Evolutionary conservation across 2,113 vertebrate genomes (phyloP), one percentile per base, ranked within the genome.

Genomic region (Cebidichthys violaceus): DNA sequence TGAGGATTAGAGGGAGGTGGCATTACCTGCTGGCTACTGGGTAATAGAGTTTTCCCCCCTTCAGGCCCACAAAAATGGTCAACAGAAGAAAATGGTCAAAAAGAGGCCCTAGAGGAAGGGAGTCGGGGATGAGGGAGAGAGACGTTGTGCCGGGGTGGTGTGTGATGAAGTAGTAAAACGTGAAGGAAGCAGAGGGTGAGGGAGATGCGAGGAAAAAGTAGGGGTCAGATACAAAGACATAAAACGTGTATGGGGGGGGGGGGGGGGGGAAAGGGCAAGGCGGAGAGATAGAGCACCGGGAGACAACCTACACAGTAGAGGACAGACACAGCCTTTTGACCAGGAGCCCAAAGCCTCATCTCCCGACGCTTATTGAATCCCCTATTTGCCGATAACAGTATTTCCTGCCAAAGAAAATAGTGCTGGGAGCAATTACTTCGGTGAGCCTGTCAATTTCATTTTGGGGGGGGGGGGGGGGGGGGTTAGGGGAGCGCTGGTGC

Each of bases 401-500:
- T 94, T 94, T 94, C 92, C 94, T 94, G 92, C 89, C 89, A 93
- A 93, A 94, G 90, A 94, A 93, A 94, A 94, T 92, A 92, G 94
- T 91, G 91, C 91, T 89, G 90, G 90, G 93, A 92, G 91, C 93
- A 94, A 93, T 94, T 93, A 94, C 91, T 93, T 90, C 90, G 92
- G 93, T 47, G 61, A 88, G 90, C 73, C 88, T 93, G 93, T 93
- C 93, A 93, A 92, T 94, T 93, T 92, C 89, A 91, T 93, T 94
- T 92, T 91, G 83, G 83, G 83, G 89, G 88, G 86, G 87, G 90
- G 91, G 87, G 89, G 84, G 83, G 83, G 83, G 89, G 88, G 86
- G 87, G 90, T 92, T 88, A 90, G 84, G 84, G 88, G 89, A 87
- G 85, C 80, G 69, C 57, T 75, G 83, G 85, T 84, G 81, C 84